Base-by-base conservation (phyloP, 2,888 invertebrate genomes). In the Seira sanloemensis region DNA sequence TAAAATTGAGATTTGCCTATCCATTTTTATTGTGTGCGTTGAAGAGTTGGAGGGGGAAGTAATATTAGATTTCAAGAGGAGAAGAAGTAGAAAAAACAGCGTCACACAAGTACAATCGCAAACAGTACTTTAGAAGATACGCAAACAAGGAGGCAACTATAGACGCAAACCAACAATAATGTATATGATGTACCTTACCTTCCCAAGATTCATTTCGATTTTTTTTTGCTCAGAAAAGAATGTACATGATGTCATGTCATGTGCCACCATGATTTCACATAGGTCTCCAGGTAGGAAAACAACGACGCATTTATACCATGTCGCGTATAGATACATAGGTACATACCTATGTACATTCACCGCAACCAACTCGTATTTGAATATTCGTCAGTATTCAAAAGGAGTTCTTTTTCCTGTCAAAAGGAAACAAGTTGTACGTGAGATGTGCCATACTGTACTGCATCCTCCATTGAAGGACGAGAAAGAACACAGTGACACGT, bases 401-500 rank as follows among this genome's bases (percentile, higher is more conserved):
- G 37, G 12, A 37, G 4, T 12, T 12, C 37, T 37, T 37, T 37
- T 37, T 37, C 37, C 37, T 37, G 37, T 37, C 37, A 37, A 37
- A 37, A 37, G 37, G 37, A 37, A 37, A 37, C 37, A 37, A 37
- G 37, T 37, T 37, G 37, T 37, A 37, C 37, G 37, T 37, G 37
- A 37, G 37, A 37, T 12, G 37, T 37, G 37, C 37, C 12, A n/a
- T 37, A 37, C 37, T 7, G 37, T 12, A 37, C 37, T 7, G 12
- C 12, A 37, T 37, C 37, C 12, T 37, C 37, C 12, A 7, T 4
- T 37, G 37, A 4, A 37, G 37, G 37, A 37, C 37, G 37, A 74
- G 54, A n/a, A 37, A 71, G 65, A 66, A 81, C 69, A 68, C 62
- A 23, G 16, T 81, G 81, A 81, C 81, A 81, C 81, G 81, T 81